Evolutionary conservation across 2,113 vertebrate species (phyloP).

Genomic region (Cyprinodon tularosa): DNA sequence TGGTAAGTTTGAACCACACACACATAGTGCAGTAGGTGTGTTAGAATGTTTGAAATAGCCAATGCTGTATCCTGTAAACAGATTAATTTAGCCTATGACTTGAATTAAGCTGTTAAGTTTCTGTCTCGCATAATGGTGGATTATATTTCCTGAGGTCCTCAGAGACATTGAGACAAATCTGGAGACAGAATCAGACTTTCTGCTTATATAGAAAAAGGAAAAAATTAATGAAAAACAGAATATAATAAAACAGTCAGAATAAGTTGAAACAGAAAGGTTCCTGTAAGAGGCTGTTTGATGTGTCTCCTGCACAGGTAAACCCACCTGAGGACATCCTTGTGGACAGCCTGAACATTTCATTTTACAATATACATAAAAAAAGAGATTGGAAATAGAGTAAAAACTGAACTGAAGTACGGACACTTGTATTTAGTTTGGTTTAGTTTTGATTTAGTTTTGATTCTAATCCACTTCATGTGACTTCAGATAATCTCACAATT

Average conservation of each 20-base stretch:
- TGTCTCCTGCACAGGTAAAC: background rate
- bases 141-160: background rate
- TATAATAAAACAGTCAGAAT: background rate
- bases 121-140: background rate
- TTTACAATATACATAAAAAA: background rate
- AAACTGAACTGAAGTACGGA: background rate
- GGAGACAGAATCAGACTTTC: background rate
- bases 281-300: background rate
- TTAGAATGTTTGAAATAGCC: too few relatives aligned
- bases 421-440: background rate
- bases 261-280: background rate
- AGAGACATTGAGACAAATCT: background rate
- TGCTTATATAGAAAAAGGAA: background rate
- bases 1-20: conserved; percentile 70
- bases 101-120: background rate
- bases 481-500: background rate
- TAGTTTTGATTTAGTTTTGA: too few relatives aligned
- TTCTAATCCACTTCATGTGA: background rate
- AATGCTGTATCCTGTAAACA: too few relatives aligned
- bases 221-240: background rate
- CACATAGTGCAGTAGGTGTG: background rate
- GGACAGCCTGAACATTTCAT: too few relatives aligned
- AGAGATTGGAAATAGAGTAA: background rate
- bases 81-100: too few relatives aligned
- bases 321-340: background rate